Conservation (phyloP, 2,797 vertebrate species). For the Spondyliosoma cantharus region DNA sequence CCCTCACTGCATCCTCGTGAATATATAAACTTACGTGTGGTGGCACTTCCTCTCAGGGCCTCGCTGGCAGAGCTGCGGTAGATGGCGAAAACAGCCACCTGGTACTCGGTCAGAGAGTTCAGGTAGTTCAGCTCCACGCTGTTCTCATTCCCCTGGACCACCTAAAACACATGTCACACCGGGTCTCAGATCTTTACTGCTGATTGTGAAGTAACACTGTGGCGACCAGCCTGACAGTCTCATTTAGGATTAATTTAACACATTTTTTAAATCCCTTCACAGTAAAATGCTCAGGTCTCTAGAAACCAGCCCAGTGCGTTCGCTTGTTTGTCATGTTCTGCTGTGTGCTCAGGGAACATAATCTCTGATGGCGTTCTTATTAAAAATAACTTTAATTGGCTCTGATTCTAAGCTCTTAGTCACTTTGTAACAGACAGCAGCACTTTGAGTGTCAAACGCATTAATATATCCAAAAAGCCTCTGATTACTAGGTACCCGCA, state of each 20-base stretch:
- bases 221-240: too few relatives aligned
- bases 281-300: not conserved
- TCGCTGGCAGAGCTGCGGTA: slow-evolving; percentile 91
- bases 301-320: too few relatives aligned
- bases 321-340: not conserved
- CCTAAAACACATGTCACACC: slow-evolving; percentile 69
- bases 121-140: slow-evolving; percentile 89
- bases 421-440: slow-evolving; percentile 6
- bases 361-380: not conserved
- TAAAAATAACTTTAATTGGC: slow-evolving; percentile 14
- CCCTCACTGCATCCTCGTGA: not conserved
- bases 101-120: slow-evolving; percentile 95
- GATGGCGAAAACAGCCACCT: slow-evolving; percentile 94
- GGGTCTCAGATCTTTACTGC: not conserved
- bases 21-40: slow-evolving; percentile 85
- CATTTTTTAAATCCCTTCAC: not conserved
- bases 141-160: slow-evolving; percentile 87
- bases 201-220: too few relatives aligned
- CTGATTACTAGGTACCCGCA: slow-evolving; percentile 3
- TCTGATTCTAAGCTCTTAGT: not conserved
- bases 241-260: not conserved
- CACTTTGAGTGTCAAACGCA: slow-evolving; percentile 8
- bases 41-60: slow-evolving; percentile 91
- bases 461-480: not conserved
- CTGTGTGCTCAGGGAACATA: not conserved